These are phyloP conservation scores for Epinotia demarniana DNA, from an alignment of 2,888 invertebrate species.

Conservation along the genomic window DNA sequence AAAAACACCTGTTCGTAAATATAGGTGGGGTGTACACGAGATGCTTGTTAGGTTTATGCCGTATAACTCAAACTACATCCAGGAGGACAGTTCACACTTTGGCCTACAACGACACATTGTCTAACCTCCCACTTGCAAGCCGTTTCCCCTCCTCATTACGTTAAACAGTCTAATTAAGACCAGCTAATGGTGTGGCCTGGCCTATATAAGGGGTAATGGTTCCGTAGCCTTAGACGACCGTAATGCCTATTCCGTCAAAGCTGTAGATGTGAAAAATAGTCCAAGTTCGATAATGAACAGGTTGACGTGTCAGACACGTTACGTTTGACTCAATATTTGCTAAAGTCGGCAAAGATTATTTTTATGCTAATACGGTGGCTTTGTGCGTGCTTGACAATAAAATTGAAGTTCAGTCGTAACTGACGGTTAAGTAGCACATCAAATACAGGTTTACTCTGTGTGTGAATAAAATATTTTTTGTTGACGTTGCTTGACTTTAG, in stretches of 20 bases:
- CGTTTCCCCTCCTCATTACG: conserved; percentile 58
- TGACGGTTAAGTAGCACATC: too few relatives aligned
- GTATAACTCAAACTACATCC: too few relatives aligned
- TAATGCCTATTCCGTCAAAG: conserved; percentile 18
- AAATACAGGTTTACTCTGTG: too few relatives aligned
- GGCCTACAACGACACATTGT: not conserved
- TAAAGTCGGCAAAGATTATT: not conserved
- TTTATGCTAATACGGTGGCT: too few relatives aligned
- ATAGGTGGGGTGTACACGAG: too few relatives aligned
- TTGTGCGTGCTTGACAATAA: too few relatives aligned
- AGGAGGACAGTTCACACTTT: conserved; percentile 5
- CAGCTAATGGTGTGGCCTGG: conserved; percentile 52
- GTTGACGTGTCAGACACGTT: not conserved
- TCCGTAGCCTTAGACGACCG: conserved; percentile 48
- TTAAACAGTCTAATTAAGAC: conserved; percentile 64
- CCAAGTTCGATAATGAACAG: conserved; percentile 12
- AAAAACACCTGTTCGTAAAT: too few relatives aligned
- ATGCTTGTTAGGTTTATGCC: too few relatives aligned
- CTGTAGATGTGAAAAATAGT: not conserved
- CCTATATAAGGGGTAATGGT: conserved; percentile 64
- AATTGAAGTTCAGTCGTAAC: too few relatives aligned
- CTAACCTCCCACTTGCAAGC: conserved; percentile 45
- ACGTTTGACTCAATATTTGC: not conserved
- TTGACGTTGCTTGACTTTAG: too few relatives aligned
- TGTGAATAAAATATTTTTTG: too few relatives aligned